phyloP scores from a whole-genome alignment of 2,888 invertebrate genomes.

The Plagodis dolabraria region DNA sequence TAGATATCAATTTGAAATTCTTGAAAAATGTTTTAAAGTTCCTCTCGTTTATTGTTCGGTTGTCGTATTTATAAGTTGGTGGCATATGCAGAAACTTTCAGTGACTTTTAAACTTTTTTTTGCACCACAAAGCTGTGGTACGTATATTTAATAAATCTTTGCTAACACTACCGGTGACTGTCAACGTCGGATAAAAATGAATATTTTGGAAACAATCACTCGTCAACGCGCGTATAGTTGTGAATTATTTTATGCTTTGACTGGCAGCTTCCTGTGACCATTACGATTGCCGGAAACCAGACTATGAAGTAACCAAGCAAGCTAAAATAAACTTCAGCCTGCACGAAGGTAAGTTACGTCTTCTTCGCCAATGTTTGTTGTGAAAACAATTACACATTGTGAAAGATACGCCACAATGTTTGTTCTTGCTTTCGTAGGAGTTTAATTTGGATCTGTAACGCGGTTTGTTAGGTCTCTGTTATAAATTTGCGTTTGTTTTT shows the following conservation, averaged over 20 bases:
- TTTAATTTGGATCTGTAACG: slow-evolving; percentile 30
- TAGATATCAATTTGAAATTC: not conserved
- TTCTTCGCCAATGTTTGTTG: slow-evolving; percentile 34
- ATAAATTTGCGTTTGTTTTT: slow-evolving; percentile 17
- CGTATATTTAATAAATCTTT: too few relatives aligned
- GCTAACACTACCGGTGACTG: slow-evolving; percentile 5
- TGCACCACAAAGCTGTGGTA: too few relatives aligned
- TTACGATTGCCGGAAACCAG: slow-evolving; percentile 55
- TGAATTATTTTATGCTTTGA: slow-evolving; percentile 63
- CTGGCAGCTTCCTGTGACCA: slow-evolving; percentile 63
- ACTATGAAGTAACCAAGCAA: slow-evolving; percentile 51
- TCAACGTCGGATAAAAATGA: slow-evolving; percentile 9
- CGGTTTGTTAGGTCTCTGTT: slow-evolving; percentile 15
- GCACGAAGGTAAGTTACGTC: slow-evolving; percentile 62
- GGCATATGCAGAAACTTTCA: slow-evolving; percentile 5
- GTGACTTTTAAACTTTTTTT: slow-evolving; percentile 5
- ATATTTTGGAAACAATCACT: slow-evolving; percentile 57
- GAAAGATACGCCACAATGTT: slow-evolving; percentile 33
- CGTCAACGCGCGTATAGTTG: slow-evolving; percentile 40
- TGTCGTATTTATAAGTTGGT: too few relatives aligned
- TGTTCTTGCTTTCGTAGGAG: slow-evolving; percentile 23
- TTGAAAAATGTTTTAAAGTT: slow-evolving; percentile 4
- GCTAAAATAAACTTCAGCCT: slow-evolving; percentile 66
- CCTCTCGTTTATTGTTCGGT: not conserved
- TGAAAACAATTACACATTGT: slow-evolving; percentile 35